phyloP scores from a whole-genome alignment of 2,797 vertebrate genomes.

The Spondyliosoma cantharus region DNA sequence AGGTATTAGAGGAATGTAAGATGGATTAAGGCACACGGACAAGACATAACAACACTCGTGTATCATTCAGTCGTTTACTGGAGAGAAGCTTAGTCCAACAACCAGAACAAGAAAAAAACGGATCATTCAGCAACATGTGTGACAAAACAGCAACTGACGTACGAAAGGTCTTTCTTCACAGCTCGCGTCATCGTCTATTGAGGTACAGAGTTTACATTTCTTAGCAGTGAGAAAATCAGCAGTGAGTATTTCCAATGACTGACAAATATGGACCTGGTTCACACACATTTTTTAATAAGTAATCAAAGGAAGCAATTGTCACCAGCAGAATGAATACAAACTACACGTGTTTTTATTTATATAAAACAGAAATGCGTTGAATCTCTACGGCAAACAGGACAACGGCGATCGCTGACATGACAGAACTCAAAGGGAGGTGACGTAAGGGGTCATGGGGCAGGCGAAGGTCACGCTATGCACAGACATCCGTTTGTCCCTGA shows the following conservation, averaged over 20 bases:
- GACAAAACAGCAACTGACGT: not conserved
- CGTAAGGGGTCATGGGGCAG: slow-evolving; percentile 57
- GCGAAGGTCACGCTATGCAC: slow-evolving; percentile 69
- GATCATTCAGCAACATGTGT: slow-evolving; percentile 23
- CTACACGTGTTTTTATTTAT: slow-evolving; percentile 7
- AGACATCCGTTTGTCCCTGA: slow-evolving; percentile 63
- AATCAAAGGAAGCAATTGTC: slow-evolving; percentile 21
- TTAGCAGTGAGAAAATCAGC: not conserved
- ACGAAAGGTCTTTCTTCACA: not conserved
- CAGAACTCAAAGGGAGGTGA: slow-evolving; percentile 68
- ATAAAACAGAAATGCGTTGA: slow-evolving; percentile 14
- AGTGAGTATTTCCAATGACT: slow-evolving; percentile 13
- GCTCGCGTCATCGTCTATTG: not conserved
- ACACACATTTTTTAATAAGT: slow-evolving; percentile 23
- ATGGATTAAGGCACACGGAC: slow-evolving; percentile 74
- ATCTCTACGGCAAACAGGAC: slow-evolving; percentile 36
- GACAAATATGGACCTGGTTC: slow-evolving; percentile 12
- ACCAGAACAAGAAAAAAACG: slow-evolving; percentile 48
- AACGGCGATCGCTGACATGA: slow-evolving; percentile 28
- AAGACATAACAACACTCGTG: slow-evolving; percentile 52
- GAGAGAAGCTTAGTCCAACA: slow-evolving; percentile 62
- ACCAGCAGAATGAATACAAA: slow-evolving; percentile 3
- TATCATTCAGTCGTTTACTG: slow-evolving; percentile 76
- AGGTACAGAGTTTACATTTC: slow-evolving; percentile 1
- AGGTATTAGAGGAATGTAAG: slow-evolving; percentile 76